Base-by-base conservation (phyloP, 2,888 invertebrate genomes). In the Torymus aiolomorphi region DNA sequence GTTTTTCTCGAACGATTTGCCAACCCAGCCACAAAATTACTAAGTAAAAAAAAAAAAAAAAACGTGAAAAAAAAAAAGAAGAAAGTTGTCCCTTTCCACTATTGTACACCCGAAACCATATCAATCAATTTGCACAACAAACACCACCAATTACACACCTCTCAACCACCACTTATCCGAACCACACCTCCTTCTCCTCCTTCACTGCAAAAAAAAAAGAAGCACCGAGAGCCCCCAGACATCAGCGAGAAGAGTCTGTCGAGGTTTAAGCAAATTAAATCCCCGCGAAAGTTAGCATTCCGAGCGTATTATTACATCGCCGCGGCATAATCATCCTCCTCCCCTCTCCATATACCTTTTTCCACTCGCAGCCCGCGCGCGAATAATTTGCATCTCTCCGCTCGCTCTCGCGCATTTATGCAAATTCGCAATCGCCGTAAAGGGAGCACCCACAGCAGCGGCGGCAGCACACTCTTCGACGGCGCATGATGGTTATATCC, bases 211-310 rank as follows among this genome's bases (percentile, higher is more conserved):
- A 42, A 42, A 42, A 31, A 42, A 42, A 42, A 13, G 57, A 31
- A 31, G 42, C 8, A 10, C 18, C 10, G 16, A 0, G 42, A 56
- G 31, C 42, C 42, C 42, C 42, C 8, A 42, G 18, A 56, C 14
- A 42, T n/a, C n/a, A 14, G 56, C 56, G 56, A 11, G 56, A 56
- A 16, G 16, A 56, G 56, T 56, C n/a, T n/a, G 71, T 72, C 66
- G 72, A 77, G 77, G 59, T 77, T 77, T 77, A 78, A 78, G 78
- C 78, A 72, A 78, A 78, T 78, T 78, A 77, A 77, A 77, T 77
- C 77, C 67, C 78, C 69, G 78, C 63, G 74, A 74, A 78, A 74
- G 78, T 78, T 74, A 52, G 71, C 71, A 66, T 77, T 72, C 72
- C 66, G 52, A 20, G 78, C 72, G 67, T 78, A 74, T 63, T 78